Percentiles rank a stretch among this genome's conserved stretches.
phyloP scores from a whole-genome alignment of 2,888 invertebrate genomes.

The Diabrotica balteata region DNA sequence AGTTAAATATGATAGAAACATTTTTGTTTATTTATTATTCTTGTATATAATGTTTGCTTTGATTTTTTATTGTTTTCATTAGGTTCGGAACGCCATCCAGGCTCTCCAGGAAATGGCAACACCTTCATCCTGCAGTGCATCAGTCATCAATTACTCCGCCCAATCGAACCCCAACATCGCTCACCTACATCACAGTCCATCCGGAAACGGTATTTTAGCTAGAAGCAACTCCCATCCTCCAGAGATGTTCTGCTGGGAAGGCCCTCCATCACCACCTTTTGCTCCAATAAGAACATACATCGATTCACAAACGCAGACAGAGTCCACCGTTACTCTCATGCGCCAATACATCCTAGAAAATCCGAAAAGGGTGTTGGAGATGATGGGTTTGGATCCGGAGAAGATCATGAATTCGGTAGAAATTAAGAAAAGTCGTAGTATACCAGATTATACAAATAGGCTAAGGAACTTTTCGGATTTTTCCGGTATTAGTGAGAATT shows the following conservation, averaged over 20 bases:
- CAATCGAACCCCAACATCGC: constrained; percentile 79
- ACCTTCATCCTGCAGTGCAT: constrained; percentile 59
- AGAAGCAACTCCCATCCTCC: constrained; percentile 85
- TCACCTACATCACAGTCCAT: constrained; percentile 52
- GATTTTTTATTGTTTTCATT: constrained; percentile 23
- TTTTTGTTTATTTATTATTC: too few species aligned
- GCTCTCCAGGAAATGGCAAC: constrained; percentile 83
- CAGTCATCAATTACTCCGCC: constrained; percentile 68
- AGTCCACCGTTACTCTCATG: constrained; percentile 67
- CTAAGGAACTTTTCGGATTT: constrained; percentile 29
- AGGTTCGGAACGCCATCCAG: constrained; percentile 85
- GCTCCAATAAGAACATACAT: constrained; percentile 45
- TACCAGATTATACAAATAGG: constrained; percentile 46
- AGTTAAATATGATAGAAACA: too few species aligned
- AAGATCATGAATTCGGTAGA: constrained; percentile 51
- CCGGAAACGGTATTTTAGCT: constrained; percentile 66
- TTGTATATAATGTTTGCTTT: neutral
- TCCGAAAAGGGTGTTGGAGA: constrained; percentile 74
- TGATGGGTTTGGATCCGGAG: constrained; percentile 74
- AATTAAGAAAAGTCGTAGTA: constrained; percentile 50
- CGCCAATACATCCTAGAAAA: constrained; percentile 75
- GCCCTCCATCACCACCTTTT: constrained; percentile 61
- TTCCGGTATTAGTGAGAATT: constrained; percentile 20
- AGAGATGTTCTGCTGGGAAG: constrained; percentile 82
- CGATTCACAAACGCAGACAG: constrained; percentile 68